Percentiles rank a stretch among this genome's conserved stretches.
Evolutionary conservation across 1,140 invertebrate genomes (phyloP).

Genomic region (Nephotettix cincticeps): DNA sequence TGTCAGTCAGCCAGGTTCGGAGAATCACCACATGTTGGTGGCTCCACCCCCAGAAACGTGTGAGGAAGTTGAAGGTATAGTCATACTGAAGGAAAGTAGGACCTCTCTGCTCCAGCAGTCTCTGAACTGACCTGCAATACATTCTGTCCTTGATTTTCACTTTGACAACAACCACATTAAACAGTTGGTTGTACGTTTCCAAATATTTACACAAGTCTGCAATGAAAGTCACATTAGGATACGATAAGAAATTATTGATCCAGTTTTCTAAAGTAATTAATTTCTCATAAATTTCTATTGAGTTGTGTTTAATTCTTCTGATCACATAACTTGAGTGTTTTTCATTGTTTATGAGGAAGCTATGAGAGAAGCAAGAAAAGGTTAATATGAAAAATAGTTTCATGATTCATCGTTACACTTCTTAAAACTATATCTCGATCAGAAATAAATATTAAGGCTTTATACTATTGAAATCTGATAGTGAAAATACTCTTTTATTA

Average conservation of each 20-base stretch:
- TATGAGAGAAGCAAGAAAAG: too few relatives aligned
- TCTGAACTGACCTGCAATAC: not conserved
- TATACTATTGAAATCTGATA: too few relatives aligned
- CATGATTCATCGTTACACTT: too few relatives aligned
- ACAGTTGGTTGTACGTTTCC: not conserved
- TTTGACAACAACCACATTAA: not conserved
- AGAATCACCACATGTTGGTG: not conserved
- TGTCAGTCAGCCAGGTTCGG: not conserved
- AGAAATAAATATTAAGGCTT: too few relatives aligned
- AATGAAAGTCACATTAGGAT: not conserved
- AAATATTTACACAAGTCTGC: not conserved
- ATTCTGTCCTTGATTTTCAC: conserved; percentile 1
- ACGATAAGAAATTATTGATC: not conserved
- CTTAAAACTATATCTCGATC: too few relatives aligned
- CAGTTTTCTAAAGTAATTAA: not conserved
- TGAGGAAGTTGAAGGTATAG: not conserved
- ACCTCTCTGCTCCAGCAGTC: not conserved
- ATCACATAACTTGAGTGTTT: too few relatives aligned
- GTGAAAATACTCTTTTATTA: too few relatives aligned
- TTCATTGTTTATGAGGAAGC: too few relatives aligned
- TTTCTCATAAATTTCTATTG: not conserved
- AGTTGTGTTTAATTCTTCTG: not conserved
- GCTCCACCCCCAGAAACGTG: not conserved
- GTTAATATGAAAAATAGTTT: too few relatives aligned
- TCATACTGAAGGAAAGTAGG: not conserved